These are phyloP conservation scores for Pelobates fuscus DNA, from an alignment of 2,113 vertebrate genomes.

Conservation along the genomic window DNA sequence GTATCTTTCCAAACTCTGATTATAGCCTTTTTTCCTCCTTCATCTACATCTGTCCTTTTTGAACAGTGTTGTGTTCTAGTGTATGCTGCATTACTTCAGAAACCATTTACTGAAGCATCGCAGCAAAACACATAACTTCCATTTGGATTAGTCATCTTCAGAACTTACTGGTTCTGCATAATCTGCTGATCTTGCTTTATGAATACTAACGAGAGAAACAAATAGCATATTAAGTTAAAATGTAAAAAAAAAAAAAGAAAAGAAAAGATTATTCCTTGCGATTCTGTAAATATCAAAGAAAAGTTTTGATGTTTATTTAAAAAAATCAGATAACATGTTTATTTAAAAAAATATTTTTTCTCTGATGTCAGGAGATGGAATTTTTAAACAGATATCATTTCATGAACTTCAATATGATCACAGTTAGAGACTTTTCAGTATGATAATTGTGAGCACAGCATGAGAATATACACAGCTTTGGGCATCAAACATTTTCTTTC, in stretches of 20 bases:
- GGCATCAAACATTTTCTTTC: constrained; percentile 10
- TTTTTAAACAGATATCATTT: constrained; percentile 30
- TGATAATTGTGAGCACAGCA: constrained; percentile 34
- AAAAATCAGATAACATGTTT: constrained; percentile 1
- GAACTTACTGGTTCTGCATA: too few relatives aligned
- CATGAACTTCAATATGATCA: constrained; percentile 21
- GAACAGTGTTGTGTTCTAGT: too few relatives aligned
- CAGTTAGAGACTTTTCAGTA: constrained; percentile 30
- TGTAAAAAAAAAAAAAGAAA: too few relatives aligned
- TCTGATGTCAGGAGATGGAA: constrained; percentile 2
- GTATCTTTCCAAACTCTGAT: too few relatives aligned
- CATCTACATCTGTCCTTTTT: too few relatives aligned
- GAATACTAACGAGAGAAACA: neutral
- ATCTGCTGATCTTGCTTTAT: neutral
- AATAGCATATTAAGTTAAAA: too few relatives aligned
- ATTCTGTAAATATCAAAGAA: neutral
- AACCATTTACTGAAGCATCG: too few relatives aligned
- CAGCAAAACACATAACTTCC: too few relatives aligned
- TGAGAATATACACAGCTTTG: constrained; percentile 20
- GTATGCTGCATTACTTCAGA: too few relatives aligned
- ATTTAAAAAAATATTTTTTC: neutral
- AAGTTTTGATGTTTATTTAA: constrained; percentile 1
- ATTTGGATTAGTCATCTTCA: too few relatives aligned
- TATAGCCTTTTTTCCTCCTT: too few relatives aligned
- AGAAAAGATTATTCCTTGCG: neutral